Conservation (phyloP, 2,797 vertebrate genomes). For the Trachops cirrhosus region DNA sequence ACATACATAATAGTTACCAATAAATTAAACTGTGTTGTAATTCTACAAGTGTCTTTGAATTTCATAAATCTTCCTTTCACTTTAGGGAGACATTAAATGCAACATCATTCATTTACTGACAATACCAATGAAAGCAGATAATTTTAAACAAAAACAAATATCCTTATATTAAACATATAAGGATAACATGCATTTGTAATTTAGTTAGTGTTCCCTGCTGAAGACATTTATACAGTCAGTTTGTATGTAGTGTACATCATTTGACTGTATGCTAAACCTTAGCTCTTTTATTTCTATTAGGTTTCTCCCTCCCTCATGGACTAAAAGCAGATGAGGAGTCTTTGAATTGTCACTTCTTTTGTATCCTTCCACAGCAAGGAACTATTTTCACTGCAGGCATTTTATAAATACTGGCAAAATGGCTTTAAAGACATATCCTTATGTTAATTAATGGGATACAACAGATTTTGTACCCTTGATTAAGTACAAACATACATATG, state of each 20-base stretch:
- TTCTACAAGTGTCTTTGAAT: not conserved
- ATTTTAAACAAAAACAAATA: slow-evolving; percentile 5
- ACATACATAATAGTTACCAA: not conserved
- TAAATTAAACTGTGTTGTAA: not conserved
- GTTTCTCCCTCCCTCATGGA: not conserved
- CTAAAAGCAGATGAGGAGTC: not conserved
- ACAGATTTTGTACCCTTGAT: not conserved
- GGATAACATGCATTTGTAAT: not conserved
- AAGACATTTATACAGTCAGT: not conserved
- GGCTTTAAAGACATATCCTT: not conserved
- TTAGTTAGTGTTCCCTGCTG: not conserved
- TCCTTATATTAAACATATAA: not conserved
- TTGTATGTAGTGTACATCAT: not conserved
- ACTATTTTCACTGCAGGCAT: not conserved
- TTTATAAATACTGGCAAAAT: slow-evolving; percentile 1
- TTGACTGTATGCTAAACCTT: not conserved
- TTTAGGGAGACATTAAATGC: not conserved
- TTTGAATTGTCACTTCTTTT: not conserved
- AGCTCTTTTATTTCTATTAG: not conserved
- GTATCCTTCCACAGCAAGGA: not conserved
- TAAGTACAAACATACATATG: not conserved
- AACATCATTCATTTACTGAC: not conserved
- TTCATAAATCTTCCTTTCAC: not conserved
- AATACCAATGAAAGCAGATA: not conserved
- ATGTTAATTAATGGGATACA: not conserved